Evolutionary conservation across 35 echinoderm and acorn worm genomes (phyloP).

Genomic region (Lytechinus pictus): DNA sequence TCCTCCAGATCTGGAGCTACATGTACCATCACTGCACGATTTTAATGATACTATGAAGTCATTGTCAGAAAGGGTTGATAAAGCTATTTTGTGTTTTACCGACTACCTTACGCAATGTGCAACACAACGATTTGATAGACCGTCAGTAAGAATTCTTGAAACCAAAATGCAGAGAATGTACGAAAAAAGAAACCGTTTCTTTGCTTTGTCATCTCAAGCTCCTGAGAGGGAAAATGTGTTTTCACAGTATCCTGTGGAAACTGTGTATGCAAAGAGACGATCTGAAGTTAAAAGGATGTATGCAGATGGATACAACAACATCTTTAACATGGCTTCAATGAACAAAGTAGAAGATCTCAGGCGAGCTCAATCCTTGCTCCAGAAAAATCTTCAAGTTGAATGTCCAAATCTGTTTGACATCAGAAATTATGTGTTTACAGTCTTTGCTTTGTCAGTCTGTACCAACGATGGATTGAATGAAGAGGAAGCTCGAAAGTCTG

Average conservation of each 20-base stretch:
- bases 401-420: neutral
- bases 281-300: neutral
- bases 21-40: neutral
- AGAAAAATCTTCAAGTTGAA: neutral
- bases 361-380: neutral
- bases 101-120: slow-evolving; percentile 30
- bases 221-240: too few relatives aligned
- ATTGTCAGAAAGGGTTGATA: neutral
- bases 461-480: neutral
- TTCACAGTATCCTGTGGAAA: neutral
- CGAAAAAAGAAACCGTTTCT: neutral
- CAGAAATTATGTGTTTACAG: slow-evolving; percentile 3
- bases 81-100: neutral
- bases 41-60: neutral
- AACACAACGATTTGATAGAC: neutral
- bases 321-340: slow-evolving; percentile 17
- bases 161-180: neutral
- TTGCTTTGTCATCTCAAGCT: neutral
- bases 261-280: slow-evolving; percentile 2
- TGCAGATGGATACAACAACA: neutral
- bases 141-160: neutral
- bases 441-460: neutral
- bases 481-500: neutral
- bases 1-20: neutral
- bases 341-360: neutral